Evolutionary conservation across 1,140 invertebrate genomes (phyloP), one percentile per base, ranked within the genome.

Genomic region (Sycophila sp.): DNA sequence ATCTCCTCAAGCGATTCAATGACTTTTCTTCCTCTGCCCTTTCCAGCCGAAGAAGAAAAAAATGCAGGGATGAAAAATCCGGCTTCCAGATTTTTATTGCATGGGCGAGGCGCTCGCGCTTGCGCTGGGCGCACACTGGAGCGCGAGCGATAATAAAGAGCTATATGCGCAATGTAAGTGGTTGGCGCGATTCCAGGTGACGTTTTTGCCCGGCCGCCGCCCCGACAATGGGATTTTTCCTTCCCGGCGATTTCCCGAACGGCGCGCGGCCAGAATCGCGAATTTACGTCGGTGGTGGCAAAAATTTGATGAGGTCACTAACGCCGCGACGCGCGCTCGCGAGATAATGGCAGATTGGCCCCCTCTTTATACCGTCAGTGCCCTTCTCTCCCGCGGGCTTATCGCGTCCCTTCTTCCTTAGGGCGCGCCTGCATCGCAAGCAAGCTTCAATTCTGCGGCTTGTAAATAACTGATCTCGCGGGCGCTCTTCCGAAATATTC

Each of bases 101-200:
- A n/a, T 19, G 7, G 53, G 28, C 28, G 1, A 49, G 19, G 28
- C 17, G 56, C 13, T 34, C 40, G 4, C 26, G 6, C 8, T 7
- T 19, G 17, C 13, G 1, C 11, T 0, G 11, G 60, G 34, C n/a
- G 17, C n/a, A 11, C 28, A 22, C 19, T 13, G 13, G 7, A 7
- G 36, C 24, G 22, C 36, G 13, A 1, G 28, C 11, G 28, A 65
- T 40, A 55, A 65, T 55, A 65, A 65, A 55, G 49, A 38, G 22
- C 32, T 17, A 4, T 34, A 55, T 28, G 24, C 24, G 10, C 22
- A 40, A 51, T 56, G 49, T 51, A 66, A 66, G 63, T 66, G 36
- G 24, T 66, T 66, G 63, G 63, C 63, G 7, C 2, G 19, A 6
- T 38, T 66, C 63, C 63, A 66, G 22, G 59, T 24, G 59, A 45